Evolutionary conservation across 2,888 invertebrate genomes (phyloP).

Genomic region (Temnothorax ravouxi): DNA sequence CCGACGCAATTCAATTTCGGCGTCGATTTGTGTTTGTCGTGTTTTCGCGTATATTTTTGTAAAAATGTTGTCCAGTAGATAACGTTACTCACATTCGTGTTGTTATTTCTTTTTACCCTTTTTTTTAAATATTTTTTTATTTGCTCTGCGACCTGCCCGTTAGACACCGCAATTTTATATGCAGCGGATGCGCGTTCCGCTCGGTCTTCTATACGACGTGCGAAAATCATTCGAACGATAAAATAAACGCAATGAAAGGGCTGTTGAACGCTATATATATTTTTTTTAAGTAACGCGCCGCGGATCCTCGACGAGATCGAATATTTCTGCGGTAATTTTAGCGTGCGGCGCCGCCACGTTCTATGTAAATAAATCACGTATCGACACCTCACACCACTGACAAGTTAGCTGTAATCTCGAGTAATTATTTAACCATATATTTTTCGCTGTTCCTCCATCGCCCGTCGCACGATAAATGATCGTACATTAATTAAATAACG

Average conservation of each 20-base stretch:
- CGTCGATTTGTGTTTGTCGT: slow-evolving; percentile 49
- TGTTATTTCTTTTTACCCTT: slow-evolving; percentile 30
- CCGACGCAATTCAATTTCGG: slow-evolving; percentile 52
- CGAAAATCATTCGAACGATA: slow-evolving; percentile 42
- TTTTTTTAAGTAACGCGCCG: not conserved
- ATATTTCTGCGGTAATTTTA: slow-evolving; percentile 21
- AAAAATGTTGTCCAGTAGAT: slow-evolving; percentile 53
- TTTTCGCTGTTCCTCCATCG: not conserved
- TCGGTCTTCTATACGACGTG: slow-evolving; percentile 21
- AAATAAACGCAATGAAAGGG: slow-evolving; percentile 22
- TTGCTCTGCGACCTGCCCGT: slow-evolving; percentile 16
- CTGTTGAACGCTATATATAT: not conserved
- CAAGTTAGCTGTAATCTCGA: slow-evolving; percentile 17
- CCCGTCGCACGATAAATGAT: not conserved
- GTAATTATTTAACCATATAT: slow-evolving; percentile 37
- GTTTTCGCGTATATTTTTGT: slow-evolving; percentile 51
- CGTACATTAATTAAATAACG: not conserved
- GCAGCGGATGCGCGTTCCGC: slow-evolving; percentile 32
- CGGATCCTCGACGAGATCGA: not conserved
- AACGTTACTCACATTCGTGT: slow-evolving; percentile 47
- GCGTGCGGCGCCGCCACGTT: not conserved
- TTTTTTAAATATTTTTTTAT: slow-evolving; percentile 18
- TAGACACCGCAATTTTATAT: slow-evolving; percentile 49
- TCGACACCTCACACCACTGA: not conserved
- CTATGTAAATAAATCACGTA: slow-evolving; percentile 6